These are phyloP conservation scores for Pampusana beccarii DNA, from an alignment of 2,113 vertebrate genomes.

Conservation along the genomic window DNA sequence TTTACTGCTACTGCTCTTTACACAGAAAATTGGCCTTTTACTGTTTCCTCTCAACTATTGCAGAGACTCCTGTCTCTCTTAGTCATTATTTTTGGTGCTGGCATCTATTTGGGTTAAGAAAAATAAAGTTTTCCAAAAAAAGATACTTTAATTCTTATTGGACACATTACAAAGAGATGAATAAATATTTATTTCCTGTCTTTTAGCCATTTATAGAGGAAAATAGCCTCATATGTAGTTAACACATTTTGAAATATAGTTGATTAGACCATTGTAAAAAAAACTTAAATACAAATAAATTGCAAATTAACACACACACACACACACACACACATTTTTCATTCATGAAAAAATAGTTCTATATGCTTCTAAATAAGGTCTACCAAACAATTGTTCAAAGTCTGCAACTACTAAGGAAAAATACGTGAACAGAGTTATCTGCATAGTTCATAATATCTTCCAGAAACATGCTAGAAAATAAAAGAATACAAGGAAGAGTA, in stretches of 20 bases:
- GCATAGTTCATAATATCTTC: not conserved
- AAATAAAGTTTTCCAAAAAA: not conserved
- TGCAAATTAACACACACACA: not conserved
- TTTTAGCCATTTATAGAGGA: not conserved
- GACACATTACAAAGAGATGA: not conserved
- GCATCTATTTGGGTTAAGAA: not conserved
- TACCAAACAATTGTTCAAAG: not conserved
- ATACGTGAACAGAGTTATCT: not conserved
- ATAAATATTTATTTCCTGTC: not conserved
- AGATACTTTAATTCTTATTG: not conserved
- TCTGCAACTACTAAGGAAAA: not conserved
- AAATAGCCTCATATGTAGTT: not conserved
- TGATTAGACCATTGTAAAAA: not conserved
- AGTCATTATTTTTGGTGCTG: not conserved
- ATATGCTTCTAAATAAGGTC: not conserved
- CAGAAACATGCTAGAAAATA: not conserved
- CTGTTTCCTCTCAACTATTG: not conserved
- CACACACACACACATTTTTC: not conserved
- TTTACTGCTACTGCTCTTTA: not conserved
- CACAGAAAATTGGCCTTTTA: not conserved
- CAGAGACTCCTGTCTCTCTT: not conserved
- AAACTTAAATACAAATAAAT: not conserved
- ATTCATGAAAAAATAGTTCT: not conserved
- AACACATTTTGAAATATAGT: not conserved
- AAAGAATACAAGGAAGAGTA: not conserved